These are phyloP conservation scores for Therioaphis trifolii DNA, from an alignment of 2,888 invertebrate genomes.

Conservation along the genomic window DNA sequence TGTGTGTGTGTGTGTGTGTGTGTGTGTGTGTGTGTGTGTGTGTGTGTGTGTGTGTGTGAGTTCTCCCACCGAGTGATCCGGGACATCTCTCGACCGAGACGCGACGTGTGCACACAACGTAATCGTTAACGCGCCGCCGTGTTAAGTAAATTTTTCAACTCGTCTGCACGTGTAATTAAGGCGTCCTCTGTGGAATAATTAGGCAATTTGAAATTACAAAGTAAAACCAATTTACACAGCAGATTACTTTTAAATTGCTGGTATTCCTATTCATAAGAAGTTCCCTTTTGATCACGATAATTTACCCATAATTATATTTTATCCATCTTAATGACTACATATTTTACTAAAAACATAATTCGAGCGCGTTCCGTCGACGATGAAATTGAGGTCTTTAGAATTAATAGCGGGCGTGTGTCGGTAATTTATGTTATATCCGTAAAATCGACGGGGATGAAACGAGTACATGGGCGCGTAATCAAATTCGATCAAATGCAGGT, in stretches of 20 bases:
- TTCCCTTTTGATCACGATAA: constrained; percentile 50
- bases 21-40: no score
- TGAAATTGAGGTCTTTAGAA: constrained; percentile 30
- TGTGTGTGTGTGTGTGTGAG: no score
- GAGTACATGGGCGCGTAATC: not conserved
- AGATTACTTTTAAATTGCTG: constrained; percentile 59
- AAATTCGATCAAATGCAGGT: not conserved
- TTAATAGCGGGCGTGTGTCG: not conserved
- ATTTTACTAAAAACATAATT: constrained; percentile 49
- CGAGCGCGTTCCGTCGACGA: not conserved
- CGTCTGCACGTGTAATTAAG: constrained; percentile 43
- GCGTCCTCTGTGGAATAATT: constrained; percentile 45
- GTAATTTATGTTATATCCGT: not conserved
- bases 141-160: constrained; percentile 47
- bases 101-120: not conserved
- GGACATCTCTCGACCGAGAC: not conserved
- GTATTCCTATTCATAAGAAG: constrained; percentile 28
- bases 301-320: constrained; percentile 46
- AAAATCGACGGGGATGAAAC: not conserved
- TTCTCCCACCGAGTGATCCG: no score
- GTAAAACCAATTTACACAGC: constrained; percentile 49
- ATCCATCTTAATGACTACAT: constrained; percentile 41
- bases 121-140: constrained; percentile 35
- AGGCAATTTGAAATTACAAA: constrained; percentile 54
- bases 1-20: no score